Evolutionary conservation across 1,140 invertebrate species (phyloP).

Genomic region (Streblospio benedicti): DNA sequence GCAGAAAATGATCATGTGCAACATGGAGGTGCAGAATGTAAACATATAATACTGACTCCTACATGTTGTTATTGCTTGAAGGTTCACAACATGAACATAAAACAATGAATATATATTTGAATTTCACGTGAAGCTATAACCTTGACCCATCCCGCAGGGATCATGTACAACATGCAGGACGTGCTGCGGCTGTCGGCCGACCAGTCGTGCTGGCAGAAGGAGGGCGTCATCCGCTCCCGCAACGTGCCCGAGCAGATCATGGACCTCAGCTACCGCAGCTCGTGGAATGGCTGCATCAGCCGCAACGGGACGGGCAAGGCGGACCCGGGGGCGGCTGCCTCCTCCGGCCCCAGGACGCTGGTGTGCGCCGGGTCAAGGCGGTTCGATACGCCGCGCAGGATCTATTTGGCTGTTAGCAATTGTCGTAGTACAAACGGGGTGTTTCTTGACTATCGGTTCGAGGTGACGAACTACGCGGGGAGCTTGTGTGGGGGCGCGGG

Average conservation of each 20-base stretch:
- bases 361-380: constrained; percentile 4
- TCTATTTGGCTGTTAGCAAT: constrained; percentile 15
- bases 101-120: too few relatives aligned
- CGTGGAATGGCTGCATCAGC: constrained; percentile 15
- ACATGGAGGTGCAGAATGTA: too few relatives aligned
- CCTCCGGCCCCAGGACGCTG: background rate
- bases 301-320: background rate
- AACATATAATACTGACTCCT: too few relatives aligned
- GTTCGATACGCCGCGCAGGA: background rate
- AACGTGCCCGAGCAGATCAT: constrained; percentile 1
- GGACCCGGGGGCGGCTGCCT: background rate
- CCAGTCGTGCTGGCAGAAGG: constrained; percentile 12
- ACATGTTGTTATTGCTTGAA: too few relatives aligned
- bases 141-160: too few relatives aligned
- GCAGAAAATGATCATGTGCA: too few relatives aligned
- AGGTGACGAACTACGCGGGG: constrained; percentile 6
- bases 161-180: constrained; percentile 10
- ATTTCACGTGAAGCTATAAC: too few relatives aligned
- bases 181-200: background rate
- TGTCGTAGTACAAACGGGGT: constrained; percentile 10
- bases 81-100: too few relatives aligned
- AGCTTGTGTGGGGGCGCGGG: too few relatives aligned
- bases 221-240: constrained; percentile 6
- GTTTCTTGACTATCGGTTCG: constrained; percentile 8
- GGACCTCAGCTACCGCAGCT: constrained; percentile 9